A percentile compares a stretch with the other conserved stretches of the same genome.
phyloP scores from a whole-genome alignment of 1,140 invertebrate genomes.

The Sesamia nonagrioides region DNA sequence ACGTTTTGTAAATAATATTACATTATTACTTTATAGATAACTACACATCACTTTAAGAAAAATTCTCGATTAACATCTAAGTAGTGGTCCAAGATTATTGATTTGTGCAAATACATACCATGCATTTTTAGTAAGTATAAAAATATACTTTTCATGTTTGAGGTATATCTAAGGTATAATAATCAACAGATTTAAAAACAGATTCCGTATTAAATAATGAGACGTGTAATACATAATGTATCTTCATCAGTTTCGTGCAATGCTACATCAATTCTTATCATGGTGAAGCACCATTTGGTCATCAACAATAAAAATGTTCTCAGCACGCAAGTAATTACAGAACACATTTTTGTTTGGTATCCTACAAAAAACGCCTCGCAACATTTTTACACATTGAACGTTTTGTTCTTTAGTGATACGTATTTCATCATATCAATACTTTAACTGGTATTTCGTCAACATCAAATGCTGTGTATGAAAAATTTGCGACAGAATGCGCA shows the following conservation, averaged over 20 bases:
- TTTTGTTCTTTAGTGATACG: constrained; percentile 27
- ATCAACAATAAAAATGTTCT: constrained; percentile 33
- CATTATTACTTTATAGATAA: constrained; percentile 40
- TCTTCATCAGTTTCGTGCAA: constrained; percentile 13
- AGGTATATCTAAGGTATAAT: constrained; percentile 31
- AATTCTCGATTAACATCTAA: constrained; percentile 32
- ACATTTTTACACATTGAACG: constrained; percentile 13
- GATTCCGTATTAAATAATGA: constrained; percentile 22
- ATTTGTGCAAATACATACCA: constrained; percentile 50
- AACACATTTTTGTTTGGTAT: constrained; percentile 39
- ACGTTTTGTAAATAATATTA: constrained; percentile 65
- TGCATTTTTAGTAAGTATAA: constrained; percentile 36
- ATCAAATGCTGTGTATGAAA: constrained; percentile 30
- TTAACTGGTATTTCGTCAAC: constrained; percentile 35
- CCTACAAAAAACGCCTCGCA: constrained; percentile 1
- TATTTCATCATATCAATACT: constrained; percentile 41
- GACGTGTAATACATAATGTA: constrained; percentile 32
- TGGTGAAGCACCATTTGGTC: constrained; percentile 2
- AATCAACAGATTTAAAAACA: constrained; percentile 15
- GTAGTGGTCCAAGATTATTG: constrained; percentile 55
- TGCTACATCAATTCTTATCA: not conserved
- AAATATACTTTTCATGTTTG: constrained; percentile 40
- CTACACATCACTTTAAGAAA: constrained; percentile 42
- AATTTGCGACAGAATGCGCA: not conserved
- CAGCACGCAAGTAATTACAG: constrained; percentile 32